Evolutionary conservation across 2,113 vertebrate genomes (phyloP), one percentile per base, ranked within the genome.

Genomic region (Plecturocebus donacophilus): DNA sequence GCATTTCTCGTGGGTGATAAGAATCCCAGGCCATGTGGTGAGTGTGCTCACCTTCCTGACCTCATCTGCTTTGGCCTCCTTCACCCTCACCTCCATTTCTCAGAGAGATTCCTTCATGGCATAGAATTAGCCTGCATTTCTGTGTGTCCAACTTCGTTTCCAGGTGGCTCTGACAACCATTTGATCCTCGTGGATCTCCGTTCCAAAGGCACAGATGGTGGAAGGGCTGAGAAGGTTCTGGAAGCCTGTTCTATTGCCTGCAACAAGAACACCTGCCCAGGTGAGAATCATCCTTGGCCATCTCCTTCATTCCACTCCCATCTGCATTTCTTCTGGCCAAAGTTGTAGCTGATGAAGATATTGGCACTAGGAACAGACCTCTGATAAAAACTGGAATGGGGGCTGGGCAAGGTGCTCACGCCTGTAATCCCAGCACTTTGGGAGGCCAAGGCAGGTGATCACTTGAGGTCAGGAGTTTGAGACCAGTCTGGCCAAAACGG

Each of bases 241-340:
- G 99, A 99, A 98, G 98, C 99, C 71, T 99, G 99, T 95, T 99
- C 99, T 85, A 99, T 99, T 0, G 99, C 99, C 61, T 99, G 99
- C 97, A 99, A 99, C 98, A 99, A 99, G 98, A 99, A 99, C 98
- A 99, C 99, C 1, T 99, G 99, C 77, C 99, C 99, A 79, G 99
- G 99, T 99, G 97, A 97, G 98, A 52, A 0, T 61, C 45, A 6
- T 30, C 23, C 25, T 30, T 52, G 68, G 19, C n/a, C 77, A 85
- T 68, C 54, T 25, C 47, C 75, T 47, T 49, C 42, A 54, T 5
- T 27, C 8, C 47, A 2, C 9, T 16, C 27, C 38, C 61, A 0
- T 52, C 38, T 92, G 64, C 20, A 64, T 81, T 47, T 71, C 42
- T 70, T 66, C 45, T 13, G n/a, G 82, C n/a, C 58, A 4, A 5